Conservation (phyloP, 2,113 vertebrate species). For the Ceyx margarethae region DNA sequence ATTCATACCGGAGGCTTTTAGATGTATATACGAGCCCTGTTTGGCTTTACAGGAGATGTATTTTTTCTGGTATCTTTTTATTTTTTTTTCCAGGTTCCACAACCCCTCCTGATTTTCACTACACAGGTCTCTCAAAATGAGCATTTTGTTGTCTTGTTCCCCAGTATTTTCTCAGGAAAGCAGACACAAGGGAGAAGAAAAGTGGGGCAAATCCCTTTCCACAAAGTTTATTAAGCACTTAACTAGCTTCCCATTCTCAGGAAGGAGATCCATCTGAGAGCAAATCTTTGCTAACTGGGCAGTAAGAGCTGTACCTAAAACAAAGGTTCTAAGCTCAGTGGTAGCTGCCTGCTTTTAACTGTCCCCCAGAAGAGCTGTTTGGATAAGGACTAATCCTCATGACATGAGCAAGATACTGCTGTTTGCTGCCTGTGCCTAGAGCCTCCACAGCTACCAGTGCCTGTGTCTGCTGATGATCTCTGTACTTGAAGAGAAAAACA, state of each 20-base stretch:
- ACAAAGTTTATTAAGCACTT: background rate
- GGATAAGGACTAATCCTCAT: background rate
- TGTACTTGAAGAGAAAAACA: background rate
- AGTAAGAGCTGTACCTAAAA: background rate
- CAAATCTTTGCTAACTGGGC: background rate
- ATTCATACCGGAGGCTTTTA: conserved; percentile 52
- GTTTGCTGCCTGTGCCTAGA: background rate
- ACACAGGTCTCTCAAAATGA: background rate
- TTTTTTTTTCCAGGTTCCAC: background rate
- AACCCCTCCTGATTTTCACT: background rate
- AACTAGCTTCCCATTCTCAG: background rate
- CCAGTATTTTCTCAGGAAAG: background rate
- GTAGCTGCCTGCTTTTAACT: background rate
- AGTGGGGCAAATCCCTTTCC: accelerated
- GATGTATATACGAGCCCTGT: background rate
- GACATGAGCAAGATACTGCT: background rate
- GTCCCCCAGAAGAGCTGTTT: background rate
- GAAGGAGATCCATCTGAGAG: background rate
- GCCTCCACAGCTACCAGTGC: background rate
- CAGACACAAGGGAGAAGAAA: background rate
- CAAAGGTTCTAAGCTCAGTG: background rate
- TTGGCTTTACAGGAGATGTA: background rate
- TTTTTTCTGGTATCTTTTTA: background rate
- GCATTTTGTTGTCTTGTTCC: background rate
- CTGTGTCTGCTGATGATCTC: background rate